These are phyloP conservation scores for Neelides sp. DNA, from an alignment of 1,140 invertebrate genomes.

Conservation along the genomic window DNA sequence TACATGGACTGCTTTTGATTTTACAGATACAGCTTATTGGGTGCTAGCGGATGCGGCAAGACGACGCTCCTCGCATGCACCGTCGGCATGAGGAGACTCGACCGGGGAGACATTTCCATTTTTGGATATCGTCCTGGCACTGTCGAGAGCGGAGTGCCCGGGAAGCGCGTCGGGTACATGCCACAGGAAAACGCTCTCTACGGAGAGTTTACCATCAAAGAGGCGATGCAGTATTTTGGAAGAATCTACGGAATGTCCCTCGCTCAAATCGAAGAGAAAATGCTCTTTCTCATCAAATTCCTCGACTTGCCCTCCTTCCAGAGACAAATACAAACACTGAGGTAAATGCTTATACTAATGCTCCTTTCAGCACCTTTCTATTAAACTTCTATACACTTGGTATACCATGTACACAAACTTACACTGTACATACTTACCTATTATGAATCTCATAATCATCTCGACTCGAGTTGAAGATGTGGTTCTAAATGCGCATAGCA, in stretches of 20 bases:
- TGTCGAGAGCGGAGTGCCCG: constrained; percentile 59
- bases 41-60: constrained; percentile 72
- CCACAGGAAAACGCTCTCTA: constrained; percentile 78
- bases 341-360: constrained; percentile 39
- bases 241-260: constrained; percentile 84
- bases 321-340: constrained; percentile 74
- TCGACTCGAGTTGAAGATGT: neutral
- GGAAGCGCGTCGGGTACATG: constrained; percentile 59
- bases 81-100: constrained; percentile 64
- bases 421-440: too few species aligned
- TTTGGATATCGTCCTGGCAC: constrained; percentile 71
- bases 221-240: constrained; percentile 94
- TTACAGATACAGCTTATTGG: constrained; percentile 69
- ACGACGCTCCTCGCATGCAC: constrained; percentile 76
- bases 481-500: too few species aligned
- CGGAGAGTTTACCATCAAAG: constrained; percentile 84
- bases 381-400: too few species aligned
- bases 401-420: too few species aligned
- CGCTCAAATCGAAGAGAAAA: constrained; percentile 60
- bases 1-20: too few species aligned
- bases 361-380: constrained; percentile 1
- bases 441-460: neutral
- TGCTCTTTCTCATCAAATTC: constrained; percentile 78
- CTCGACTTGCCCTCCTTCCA: constrained; percentile 72
- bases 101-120: constrained; percentile 73